Conservation (phyloP, 1,140 invertebrate species). For the Drosophila kurseongensis region DNA sequence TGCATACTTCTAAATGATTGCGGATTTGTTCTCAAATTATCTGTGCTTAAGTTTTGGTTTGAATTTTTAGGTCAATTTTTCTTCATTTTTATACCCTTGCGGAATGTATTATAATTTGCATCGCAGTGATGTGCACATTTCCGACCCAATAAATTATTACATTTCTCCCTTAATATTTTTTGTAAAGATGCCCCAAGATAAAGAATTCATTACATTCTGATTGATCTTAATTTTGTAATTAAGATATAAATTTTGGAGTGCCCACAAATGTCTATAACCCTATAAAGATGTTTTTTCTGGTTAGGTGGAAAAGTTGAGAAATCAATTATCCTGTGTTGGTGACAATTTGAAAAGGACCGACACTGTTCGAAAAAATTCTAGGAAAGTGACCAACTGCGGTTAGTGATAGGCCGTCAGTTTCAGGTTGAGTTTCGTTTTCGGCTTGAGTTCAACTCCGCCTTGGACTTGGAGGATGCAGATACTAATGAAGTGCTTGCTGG, state of each 20-base stretch:
- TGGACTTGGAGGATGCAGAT: constrained; percentile 11
- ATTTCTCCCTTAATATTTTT: no score
- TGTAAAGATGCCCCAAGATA: no score
- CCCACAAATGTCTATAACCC: background rate
- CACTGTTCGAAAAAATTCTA: constrained; percentile 32
- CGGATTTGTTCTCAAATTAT: no score
- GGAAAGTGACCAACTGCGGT: constrained; percentile 79
- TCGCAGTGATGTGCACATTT: no score
- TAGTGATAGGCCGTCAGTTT: constrained; percentile 46
- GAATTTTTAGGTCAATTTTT: no score
- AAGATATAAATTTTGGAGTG: background rate
- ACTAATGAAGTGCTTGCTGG: constrained; percentile 71
- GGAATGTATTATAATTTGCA: no score
- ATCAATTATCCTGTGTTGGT: constrained; percentile 28
- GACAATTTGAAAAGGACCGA: constrained; percentile 56
- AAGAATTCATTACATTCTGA: no score
- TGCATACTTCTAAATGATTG: no score
- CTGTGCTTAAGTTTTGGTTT: no score
- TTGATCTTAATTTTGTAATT: background rate
- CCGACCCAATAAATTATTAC: no score
- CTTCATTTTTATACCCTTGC: no score
- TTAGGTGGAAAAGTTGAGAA: constrained; percentile 28
- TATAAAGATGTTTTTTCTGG: constrained; percentile 1
- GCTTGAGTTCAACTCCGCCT: background rate
- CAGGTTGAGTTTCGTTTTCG: constrained; percentile 1